Base-by-base conservation (phyloP, 2,797 vertebrate genomes). In the Acipenser transmontanus region DNA sequence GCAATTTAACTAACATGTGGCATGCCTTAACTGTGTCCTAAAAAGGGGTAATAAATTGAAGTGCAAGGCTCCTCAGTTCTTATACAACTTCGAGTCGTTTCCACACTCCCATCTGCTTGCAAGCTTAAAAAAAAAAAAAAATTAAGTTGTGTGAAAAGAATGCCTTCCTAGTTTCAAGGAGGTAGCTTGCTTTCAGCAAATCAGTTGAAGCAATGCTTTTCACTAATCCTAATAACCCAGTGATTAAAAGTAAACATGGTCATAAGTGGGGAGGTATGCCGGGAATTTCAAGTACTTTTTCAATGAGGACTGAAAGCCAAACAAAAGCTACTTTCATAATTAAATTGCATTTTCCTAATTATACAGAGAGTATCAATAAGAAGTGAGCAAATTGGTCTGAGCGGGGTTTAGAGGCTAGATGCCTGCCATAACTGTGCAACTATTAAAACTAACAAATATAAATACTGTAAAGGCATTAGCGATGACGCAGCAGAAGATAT, bases 241-340 rank as follows among this genome's bases (percentile, higher is more conserved):
- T 80, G 87, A 92, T 95, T 92, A 92, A 91, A 85, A 87, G 86
- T 88, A 90, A 88, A 87, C 90, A 90, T 72, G 84, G 88, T 87
- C 88, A 86, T 90, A 91, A 91, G 84, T 74, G 79, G 79, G 82
- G 86, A 91, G 86, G 87, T 91, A 93, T 91, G 92, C 84, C 83
- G 91, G 84, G 93, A 95, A 95, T 95, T 88, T 91, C 90, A 88
- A 94, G 89, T 86, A 88, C 91, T 93, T 90, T 84, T 83, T 85
- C 89, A 87, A 89, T 80, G 78, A 84, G 79, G 68, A 81, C 76
- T 82, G 82, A 87, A 88, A 80, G 80, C 87, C 74, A 73, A 83
- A 74, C 78, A 81, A 75, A 67, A 69, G 66, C 74, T 80, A 79
- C 76, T 82, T 87, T 84, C 78, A 74, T 83, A 87, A 76, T 71